Evolutionary conservation across 2,888 invertebrate species (phyloP), one percentile per base, ranked within the genome.

Genomic region (Thereva unica): DNA sequence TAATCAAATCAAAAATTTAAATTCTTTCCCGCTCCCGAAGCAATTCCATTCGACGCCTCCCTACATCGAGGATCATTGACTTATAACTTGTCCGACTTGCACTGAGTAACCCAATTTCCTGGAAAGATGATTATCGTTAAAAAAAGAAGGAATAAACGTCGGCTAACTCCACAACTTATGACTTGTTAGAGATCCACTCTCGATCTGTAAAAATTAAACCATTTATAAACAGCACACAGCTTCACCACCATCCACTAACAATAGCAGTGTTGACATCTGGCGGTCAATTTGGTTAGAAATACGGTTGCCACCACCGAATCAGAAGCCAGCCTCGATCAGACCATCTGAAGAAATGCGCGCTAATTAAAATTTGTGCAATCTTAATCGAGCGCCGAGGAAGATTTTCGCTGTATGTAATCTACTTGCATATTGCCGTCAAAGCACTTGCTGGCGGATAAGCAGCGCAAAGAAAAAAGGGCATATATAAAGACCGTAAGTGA

Each of bases 281-380:
- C 61, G 41, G 42, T 40, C 61, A 61, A 61, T 61, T 61, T 61
- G 34, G n/a, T 34, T 9, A 61, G 61, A 61, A 61, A 61, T 50
- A 50, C 50, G 61, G 50, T 50, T 50, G 50, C 23, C 23, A 23
- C 23, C 23, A 23, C 61, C 23, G 61, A 61, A 61, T 61, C 61
- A 61, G 47, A 61, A 61, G 41, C 50, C 50, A 41, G 34, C 61
- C 37, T 47, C 12, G 34, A 47, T 47, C 8, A 38, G 47, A 47
- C 10, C 37, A 47, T 59, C 57, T 59, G 12, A 38, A 47, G 23
- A 23, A 23, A 59, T 38, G 9, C 34, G 41, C 40, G 50, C 34
- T 61, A 61, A 61, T 61, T 61, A 61, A 61, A 61, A 61, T 61
- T 50, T 50, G 61, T 61, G 50, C 61, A 61, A 61, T 61, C 50